Evolutionary conservation across 64 coral and sea anemone genomes (phyloP), one percentile per base, ranked within the genome.

Genomic region (Stylophora pistillata): DNA sequence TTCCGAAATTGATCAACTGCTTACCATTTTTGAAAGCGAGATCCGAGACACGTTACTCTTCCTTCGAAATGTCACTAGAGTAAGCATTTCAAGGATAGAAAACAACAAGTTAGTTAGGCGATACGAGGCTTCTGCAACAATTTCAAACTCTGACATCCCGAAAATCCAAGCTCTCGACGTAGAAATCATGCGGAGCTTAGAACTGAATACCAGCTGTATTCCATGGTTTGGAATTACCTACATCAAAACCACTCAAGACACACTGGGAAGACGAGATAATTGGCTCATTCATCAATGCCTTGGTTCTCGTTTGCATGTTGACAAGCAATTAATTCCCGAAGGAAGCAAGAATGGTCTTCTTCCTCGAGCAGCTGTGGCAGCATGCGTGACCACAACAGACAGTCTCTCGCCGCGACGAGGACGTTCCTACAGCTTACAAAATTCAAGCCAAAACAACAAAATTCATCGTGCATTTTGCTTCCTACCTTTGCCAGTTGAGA

Each of bases 231-330:
- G 89, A 37, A 72, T 89, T 14, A 95, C 89, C 23, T 92, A 95
- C 87, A 69, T 59, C 55, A 89, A 86, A 26, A 92, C 77, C 10
- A 74, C 95, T 79, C 78, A 82, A 74, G 96, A 98, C 82, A 92
- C 89, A 7, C 20, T 89, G 4, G 86, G 76, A 63, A 86, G 83
- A 16, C 59, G 28, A 82, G 96, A 98, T 78, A 81, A 91, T 27
- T 98, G 96, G 96, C 79, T 98, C 41, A 85, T 98, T 61, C 90
- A 98, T 73, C 89, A 92, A 71, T 92, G 93, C 68, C 82, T 92
- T 73, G 96, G 96, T 28, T 79, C 76, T 52, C 85, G 92, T 20
- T 70, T 89, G 18, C 79, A 70, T 71, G 89, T 77, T 25, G 76
- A 84, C 55, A 78, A 76, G 13, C 58, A 72, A 52, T 66, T 72